Percentiles rank a stretch among this genome's conserved stretches.
Conservation (phyloP, 2,113 vertebrate genomes). For the Crocuta crocuta region DNA sequence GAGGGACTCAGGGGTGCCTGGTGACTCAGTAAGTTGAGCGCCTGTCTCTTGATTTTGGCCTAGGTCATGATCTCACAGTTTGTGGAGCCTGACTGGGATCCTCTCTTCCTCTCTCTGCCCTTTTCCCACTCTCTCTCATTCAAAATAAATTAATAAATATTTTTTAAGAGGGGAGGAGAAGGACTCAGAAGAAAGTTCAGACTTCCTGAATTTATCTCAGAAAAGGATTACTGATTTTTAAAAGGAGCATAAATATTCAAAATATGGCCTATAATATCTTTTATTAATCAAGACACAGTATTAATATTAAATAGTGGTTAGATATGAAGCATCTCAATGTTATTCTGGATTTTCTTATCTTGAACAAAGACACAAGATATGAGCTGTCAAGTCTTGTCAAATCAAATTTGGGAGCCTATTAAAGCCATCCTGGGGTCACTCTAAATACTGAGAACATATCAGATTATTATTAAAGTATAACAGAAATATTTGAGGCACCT, state of each 20-base stretch:
- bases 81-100: too few relatives aligned
- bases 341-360: background rate
- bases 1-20: background rate
- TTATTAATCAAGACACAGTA: background rate
- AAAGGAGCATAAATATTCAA: slow-evolving; percentile 29
- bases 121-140: too few relatives aligned
- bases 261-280: background rate
- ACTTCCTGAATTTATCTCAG: slow-evolving; percentile 24
- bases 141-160: too few relatives aligned
- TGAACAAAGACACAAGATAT: background rate
- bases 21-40: too few relatives aligned
- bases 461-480: background rate
- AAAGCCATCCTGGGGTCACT: background rate
- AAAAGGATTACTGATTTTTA: background rate
- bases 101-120: too few relatives aligned
- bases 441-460: background rate
- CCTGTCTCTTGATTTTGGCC: too few relatives aligned
- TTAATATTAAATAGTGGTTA: background rate
- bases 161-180: background rate
- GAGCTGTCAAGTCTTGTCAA: background rate
- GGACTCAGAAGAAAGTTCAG: background rate
- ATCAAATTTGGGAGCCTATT: background rate
- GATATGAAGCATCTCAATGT: background rate
- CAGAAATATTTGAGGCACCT: background rate
- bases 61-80: too few relatives aligned